Conservation (phyloP, 1,140 invertebrate genomes). For the Coelopa frigida region DNA sequence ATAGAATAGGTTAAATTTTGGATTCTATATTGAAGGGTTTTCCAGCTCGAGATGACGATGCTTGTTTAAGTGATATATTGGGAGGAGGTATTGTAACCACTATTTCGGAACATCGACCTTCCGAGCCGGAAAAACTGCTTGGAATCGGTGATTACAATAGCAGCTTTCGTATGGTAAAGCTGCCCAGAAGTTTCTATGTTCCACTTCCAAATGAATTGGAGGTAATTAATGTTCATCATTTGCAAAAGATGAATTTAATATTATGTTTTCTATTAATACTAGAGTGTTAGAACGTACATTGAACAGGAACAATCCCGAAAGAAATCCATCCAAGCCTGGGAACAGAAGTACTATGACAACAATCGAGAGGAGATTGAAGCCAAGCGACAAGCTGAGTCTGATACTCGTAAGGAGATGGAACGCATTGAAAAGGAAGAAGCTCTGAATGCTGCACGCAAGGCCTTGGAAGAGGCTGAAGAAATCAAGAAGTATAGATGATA, state of each 20-base stretch:
- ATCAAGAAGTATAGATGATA: constrained; percentile 8
- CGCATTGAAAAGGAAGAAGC: constrained; percentile 25
- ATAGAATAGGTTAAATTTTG: not conserved
- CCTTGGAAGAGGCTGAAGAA: constrained; percentile 8
- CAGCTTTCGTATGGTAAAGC: constrained; percentile 52
- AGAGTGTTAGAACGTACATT: constrained; percentile 14
- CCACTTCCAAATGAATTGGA: constrained; percentile 25
- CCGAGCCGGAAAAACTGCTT: constrained; percentile 47
- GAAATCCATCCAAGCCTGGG: constrained; percentile 29
- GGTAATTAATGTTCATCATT: constrained; percentile 9
- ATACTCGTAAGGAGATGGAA: constrained; percentile 35
- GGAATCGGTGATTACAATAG: constrained; percentile 55
- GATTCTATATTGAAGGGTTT: constrained; percentile 19
- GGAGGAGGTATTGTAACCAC: constrained; percentile 46
- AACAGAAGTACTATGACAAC: constrained; percentile 35
- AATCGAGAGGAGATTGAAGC: constrained; percentile 42
- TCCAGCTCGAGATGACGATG: constrained; percentile 47
- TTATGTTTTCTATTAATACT: constrained; percentile 2
- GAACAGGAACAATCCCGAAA: constrained; percentile 30
- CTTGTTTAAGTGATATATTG: constrained; percentile 44
- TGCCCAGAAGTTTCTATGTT: constrained; percentile 46
- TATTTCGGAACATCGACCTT: constrained; percentile 49
- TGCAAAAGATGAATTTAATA: not conserved
- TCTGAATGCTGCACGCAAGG: constrained; percentile 15
- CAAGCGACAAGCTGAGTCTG: constrained; percentile 28